Base-by-base conservation (phyloP, 2,888 invertebrate genomes). In the Lacanobia oleracea region DNA sequence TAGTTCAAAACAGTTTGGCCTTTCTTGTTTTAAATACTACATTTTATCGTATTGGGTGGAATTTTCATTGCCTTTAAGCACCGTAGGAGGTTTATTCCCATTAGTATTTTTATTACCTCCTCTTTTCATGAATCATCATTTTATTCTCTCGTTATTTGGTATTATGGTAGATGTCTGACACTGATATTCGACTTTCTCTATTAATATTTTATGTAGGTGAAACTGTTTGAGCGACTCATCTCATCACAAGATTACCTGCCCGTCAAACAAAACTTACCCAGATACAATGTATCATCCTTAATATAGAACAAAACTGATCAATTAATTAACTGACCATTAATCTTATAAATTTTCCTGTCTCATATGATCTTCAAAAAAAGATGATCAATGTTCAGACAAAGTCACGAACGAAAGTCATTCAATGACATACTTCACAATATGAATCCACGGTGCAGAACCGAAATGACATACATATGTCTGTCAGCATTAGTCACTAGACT, bases 351-450 rank as follows among this genome's bases (percentile, higher is more conserved):
- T 48, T 59, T 62, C 12, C 61, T 23, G 7, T 48, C 14, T 33
- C 45, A 40, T 27, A 45, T 60, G n/a, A 57, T 66, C 33, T 33
- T 10, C 40, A 62, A 64, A 74, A 67, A 64, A 33, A 21, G 6
- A 43, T 14, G 16, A 48, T 54, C 60, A 68, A 61, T 51, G 27
- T n/a, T 27, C 45, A 21, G 33, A 56, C 51, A 21, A 27, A 21
- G 48, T 18, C 21, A 53, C 53, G 14, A 57, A 72, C 66, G 70
- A 81, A 81, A 77, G 81, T 81, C 81, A 77, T 56, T 54, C 81
- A 81, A 81, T 81, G 77, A 77, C 81, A 63, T 21, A 72, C 54
- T 65, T 59, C 2, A 53, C 27, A 65, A 14, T 64, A 66, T 62
- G 50, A 67, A 64, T 72, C 67, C 43, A 48, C 40, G 21, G 59